Base-by-base conservation (phyloP, 2,113 vertebrate species). In the Gorsachius goisagi region DNA sequence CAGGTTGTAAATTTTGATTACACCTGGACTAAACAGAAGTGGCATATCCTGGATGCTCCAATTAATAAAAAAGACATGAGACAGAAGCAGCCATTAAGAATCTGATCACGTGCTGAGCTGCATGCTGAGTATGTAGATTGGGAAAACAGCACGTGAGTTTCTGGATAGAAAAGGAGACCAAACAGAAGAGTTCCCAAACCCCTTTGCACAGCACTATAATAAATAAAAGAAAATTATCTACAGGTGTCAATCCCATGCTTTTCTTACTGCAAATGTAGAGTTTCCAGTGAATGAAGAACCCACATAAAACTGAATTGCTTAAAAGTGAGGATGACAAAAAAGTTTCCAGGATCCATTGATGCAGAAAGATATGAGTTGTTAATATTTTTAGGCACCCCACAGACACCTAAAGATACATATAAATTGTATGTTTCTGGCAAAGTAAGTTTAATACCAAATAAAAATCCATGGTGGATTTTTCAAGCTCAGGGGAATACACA, bases 31-130 rank as follows among this genome's bases (percentile, higher is more conserved):
- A 79, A 79, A 75, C 24, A 75, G 37, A 85, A 64, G 22, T 37
- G 22, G 4, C 20, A n/a, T 63, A 33, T 47, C 5, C 27, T 56
- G 15, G 9, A n/a, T 52, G 7, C 8, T 52, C 7, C 35, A 35
- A 5, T 67, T 72, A 80, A 55, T 28, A 63, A 67, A 67, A 75
- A 19, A 79, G 15, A 32, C 17, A 33, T 0, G 5, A 44, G 39
- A 47, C 13, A 68, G 11, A 89, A 73, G 9, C 22, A 83, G 8
- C 2, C 32, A 59, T 41, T 41, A 44, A 5, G 16, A 58, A 2
- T 12, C 23, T 44, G 28, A 52, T 60, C 26, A 44, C 1, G 0
- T 0, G 1, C 7, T 53, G 9, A 68, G 19, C 56, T 83, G 16
- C 6, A 22, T n/a, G 17, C 59, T 33, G 19, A 72, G 5, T 13